Evolutionary conservation across 2,797 vertebrate genomes (phyloP), one percentile per base, ranked within the genome.

Genomic region (Hoplostethus mediterraneus): DNA sequence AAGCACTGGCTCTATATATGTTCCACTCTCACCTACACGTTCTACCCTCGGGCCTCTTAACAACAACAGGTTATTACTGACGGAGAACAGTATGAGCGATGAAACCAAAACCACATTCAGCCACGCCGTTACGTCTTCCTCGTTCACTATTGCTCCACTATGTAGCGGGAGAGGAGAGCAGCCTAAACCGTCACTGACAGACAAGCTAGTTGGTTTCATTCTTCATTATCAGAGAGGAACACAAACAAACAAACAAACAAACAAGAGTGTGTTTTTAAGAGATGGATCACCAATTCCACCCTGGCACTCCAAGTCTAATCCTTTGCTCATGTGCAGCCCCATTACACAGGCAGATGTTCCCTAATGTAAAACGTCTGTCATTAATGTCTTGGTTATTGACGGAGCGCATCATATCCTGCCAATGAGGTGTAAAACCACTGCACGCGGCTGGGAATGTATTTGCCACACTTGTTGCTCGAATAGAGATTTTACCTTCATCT

Each of bases 201-300:
- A 77, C 59, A 84, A 78, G 76, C 77, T 81, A 89, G 79, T 81
- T 87, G 75, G 63, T 89, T 90, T 87, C 87, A 91, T 90, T 92
- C 90, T 90, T 92, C 84, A 93, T 84, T 70, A 85, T 80, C 67
- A 83, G 6, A 1, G 73, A 66, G 72, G 75, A 68, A 69, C 67
- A 71, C 75, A 63, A 61, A 71, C 55, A n/a, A 28, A 56, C 64
- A 47, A 42, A 57, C 42, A 83, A 74, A 82, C 75, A 82, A 78
- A 83, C 66, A 71, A 51, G 36, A 55, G 60, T 67, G n/a, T 63
- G 77, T 71, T 86, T 86, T 89, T 87, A 87, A 87, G 79, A 88
- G 86, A 75, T 42, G 67, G 71, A 80, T 73, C 73, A 67, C 52
- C 21, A 21, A 21, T 77, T 70, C 61, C 65, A 76, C 68, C 63